phyloP scores from a whole-genome alignment of 2,113 vertebrate species.

The Uropsilus gracilis region DNA sequence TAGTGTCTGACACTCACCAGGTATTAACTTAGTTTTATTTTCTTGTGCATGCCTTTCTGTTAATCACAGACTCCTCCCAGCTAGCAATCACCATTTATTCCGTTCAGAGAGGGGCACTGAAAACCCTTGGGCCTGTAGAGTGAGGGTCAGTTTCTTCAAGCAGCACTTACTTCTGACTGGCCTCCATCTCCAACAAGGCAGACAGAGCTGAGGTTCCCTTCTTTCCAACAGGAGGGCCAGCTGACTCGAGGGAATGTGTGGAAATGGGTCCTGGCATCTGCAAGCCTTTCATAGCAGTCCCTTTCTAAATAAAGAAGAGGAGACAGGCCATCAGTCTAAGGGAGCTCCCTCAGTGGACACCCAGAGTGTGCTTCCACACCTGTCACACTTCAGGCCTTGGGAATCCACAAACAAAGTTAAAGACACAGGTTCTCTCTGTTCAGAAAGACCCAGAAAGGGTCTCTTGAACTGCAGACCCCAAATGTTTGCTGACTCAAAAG shows the following conservation, averaged over 20 bases:
- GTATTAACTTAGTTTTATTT: not conserved
- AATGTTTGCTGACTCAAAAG: not conserved
- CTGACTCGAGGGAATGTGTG: slow-evolving; percentile 89
- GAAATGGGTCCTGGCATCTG: slow-evolving; percentile 91
- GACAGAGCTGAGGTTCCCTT: slow-evolving; percentile 97
- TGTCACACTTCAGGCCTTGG: not conserved
- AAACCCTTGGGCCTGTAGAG: not conserved
- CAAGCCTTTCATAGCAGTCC: slow-evolving; percentile 92
- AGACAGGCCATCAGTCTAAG: not conserved
- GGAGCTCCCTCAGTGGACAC: rapidly evolving
- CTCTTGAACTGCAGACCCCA: not conserved
- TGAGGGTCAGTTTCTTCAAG: no score
- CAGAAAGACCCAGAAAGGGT: not conserved
- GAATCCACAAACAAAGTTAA: not conserved
- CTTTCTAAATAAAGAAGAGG: slow-evolving; percentile 87
- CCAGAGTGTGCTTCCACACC: not conserved
- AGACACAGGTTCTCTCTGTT: not conserved
- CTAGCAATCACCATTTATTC: not conserved
- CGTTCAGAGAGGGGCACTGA: not conserved
- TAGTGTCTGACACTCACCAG: not conserved
- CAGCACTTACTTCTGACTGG: slow-evolving; percentile 95
- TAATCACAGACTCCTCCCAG: not conserved
- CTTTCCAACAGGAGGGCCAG: slow-evolving; percentile 91
- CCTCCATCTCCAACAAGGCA: slow-evolving; percentile 96
- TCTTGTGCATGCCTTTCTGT: not conserved